Base-by-base conservation (phyloP, 2,888 invertebrate species). In the Liposcelis brunnea region DNA sequence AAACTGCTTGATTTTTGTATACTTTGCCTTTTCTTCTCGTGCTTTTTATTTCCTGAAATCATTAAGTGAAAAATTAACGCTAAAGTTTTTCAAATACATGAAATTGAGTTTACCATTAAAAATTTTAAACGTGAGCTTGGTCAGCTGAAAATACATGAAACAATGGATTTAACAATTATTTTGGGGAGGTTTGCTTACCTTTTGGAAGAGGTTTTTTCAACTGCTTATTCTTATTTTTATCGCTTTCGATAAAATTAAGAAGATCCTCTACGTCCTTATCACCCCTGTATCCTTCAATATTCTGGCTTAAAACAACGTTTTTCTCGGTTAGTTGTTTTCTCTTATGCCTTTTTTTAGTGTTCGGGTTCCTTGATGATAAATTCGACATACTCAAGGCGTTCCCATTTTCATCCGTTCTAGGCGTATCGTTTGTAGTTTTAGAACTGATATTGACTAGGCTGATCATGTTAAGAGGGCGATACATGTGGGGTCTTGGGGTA, bases 231-330 rank as follows among this genome's bases (percentile, higher is more conserved):
- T 26, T 26, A 26, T 40, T 40, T n/a, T 21, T 21, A 19, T 40
- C 40, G 19, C n/a, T 18, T 57, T 82, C 82, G 50, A 86, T 85
- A 59, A 77, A 86, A 53, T 80, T 77, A 49, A 86, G 69, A 52
- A 86, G 67, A 56, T 74, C 77, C 58, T 84, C 79, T 33, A 87
- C 72, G 53, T 82, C 77, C 60, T 80, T 80, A 58, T 79, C 75
- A 49, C 82, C 77, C 49, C 82, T 74, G 66, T 84, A 82, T 8
- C 87, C 87, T 56, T 76, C 78, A 48, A 85, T 77, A 52, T 74
- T 70, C 55, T 71, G 67, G 1, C 71, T 54, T 42, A 57, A 37
- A 21, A 52, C 60, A 4, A 63, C 64, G 44, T 63, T 64, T 47
- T 63, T 61, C 49, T 70, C 70, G 46, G 59, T 60, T 46, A 65